These are phyloP conservation scores for Eulemur coronatus DNA, from an alignment of 2,797 vertebrate species.

Conservation along the genomic window DNA sequence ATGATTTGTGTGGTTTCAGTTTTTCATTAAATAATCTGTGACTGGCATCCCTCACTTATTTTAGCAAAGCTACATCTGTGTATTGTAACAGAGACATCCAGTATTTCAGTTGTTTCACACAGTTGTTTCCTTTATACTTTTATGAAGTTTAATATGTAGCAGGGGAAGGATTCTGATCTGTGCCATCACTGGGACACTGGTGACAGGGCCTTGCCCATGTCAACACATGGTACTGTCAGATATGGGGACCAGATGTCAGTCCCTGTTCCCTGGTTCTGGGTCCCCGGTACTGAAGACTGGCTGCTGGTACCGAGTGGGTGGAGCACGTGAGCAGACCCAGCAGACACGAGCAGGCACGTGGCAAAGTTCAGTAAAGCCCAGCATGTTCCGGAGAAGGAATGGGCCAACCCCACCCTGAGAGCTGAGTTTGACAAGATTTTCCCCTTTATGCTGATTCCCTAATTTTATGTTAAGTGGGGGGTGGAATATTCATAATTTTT, in stretches of 20 bases:
- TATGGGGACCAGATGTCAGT: not conserved
- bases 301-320: not conserved
- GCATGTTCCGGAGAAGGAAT: not conserved
- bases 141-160: not conserved
- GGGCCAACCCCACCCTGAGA: not conserved
- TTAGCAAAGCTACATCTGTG: not conserved
- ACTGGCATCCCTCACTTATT: not conserved
- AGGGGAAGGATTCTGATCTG: not conserved
- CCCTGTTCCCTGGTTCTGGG: not conserved
- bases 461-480: too few species aligned
- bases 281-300: not conserved
- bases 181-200: not conserved
- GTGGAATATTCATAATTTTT: too few species aligned
- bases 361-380: not conserved
- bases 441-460: too few species aligned
- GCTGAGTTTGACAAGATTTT: too few species aligned
- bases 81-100: not conserved
- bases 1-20: not conserved
- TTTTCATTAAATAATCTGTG: not conserved
- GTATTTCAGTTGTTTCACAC: not conserved
- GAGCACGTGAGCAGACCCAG: not conserved
- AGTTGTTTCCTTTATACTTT: not conserved
- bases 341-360: not conserved
- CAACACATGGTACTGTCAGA: not conserved
- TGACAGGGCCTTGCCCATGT: not conserved